Evolutionary conservation across 2,797 vertebrate genomes (phyloP).

Genomic region (Rhinatrema bivittatum): DNA sequence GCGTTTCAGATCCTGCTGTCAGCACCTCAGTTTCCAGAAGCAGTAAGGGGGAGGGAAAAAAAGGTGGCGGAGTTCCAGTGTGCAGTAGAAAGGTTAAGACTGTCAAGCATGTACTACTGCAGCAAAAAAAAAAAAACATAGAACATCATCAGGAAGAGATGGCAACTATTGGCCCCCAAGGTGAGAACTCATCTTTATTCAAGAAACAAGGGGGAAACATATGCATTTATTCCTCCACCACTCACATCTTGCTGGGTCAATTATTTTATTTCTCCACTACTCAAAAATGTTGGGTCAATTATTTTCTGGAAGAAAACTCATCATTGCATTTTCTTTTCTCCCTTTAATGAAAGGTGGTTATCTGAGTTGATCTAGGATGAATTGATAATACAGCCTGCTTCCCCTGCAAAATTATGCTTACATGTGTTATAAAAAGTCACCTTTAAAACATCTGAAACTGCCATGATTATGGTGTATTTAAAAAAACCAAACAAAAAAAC

Average conservation of each 20-base stretch:
- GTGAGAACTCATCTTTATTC: not conserved
- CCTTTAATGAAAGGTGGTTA: constrained; percentile 17
- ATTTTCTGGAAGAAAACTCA: not conserved
- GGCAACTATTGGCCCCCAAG: not conserved
- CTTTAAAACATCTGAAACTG: constrained; percentile 31
- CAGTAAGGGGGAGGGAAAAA: not conserved
- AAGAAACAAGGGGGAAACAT: too few relatives aligned
- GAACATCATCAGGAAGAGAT: not conserved
- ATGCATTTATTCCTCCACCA: too few relatives aligned
- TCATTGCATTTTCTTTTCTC: not conserved
- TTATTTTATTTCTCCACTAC: too few relatives aligned
- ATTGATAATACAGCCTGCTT: constrained; percentile 13
- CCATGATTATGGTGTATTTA: not conserved
- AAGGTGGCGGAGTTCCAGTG: not conserved
- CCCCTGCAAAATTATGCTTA: constrained; percentile 15
- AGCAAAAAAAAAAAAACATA: not conserved
- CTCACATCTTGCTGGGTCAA: too few relatives aligned
- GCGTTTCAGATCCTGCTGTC: constrained; percentile 1
- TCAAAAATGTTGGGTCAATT: too few relatives aligned
- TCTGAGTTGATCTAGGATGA: constrained; percentile 19
- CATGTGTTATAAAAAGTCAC: constrained; percentile 33
- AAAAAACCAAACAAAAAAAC: not conserved
- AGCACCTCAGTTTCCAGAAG: not conserved
- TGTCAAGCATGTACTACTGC: not conserved
- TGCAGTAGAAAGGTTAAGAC: not conserved